Evolutionary conservation across 2,888 invertebrate species (phyloP).

Genomic region (Calameuta pallipes): DNA sequence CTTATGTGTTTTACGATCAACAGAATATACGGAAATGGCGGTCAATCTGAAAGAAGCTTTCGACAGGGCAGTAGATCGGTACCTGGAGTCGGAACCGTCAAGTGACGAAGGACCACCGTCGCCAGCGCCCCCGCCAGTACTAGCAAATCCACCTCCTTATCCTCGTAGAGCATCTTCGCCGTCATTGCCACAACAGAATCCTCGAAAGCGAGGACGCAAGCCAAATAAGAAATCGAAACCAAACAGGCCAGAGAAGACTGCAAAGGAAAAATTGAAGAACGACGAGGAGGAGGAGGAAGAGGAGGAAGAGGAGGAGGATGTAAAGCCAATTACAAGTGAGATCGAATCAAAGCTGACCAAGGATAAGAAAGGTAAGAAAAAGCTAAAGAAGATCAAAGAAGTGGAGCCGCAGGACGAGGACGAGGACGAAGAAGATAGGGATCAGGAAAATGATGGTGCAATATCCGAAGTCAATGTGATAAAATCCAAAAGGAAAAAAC

Average conservation of each 20-base stretch:
- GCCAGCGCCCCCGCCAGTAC: conserved; percentile 33
- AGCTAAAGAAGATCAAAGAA: conserved; percentile 31
- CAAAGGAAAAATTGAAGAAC: conserved; percentile 38
- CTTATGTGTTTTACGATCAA: conserved; percentile 37
- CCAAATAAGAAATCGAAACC: conserved; percentile 67
- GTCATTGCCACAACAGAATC: conserved; percentile 42
- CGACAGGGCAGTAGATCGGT: conserved; percentile 83
- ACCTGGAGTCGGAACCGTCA: conserved; percentile 82
- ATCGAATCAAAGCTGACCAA: conserved; percentile 18
- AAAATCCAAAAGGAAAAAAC: conserved; percentile 58
- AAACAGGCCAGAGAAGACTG: conserved; percentile 53
- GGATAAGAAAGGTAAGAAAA: conserved; percentile 41
- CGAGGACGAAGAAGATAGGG: conserved; percentile 36
- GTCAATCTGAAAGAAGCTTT: conserved; percentile 85
- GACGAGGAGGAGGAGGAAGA: conserved; percentile 40
- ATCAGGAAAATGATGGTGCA: conserved; percentile 52
- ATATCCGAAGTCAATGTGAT: conserved; percentile 56
- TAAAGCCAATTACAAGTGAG: conserved; percentile 23
- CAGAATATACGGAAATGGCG: conserved; percentile 91
- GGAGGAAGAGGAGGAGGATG: conserved; percentile 36
- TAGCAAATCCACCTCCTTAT: conserved; percentile 35
- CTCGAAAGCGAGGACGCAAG: conserved; percentile 66
- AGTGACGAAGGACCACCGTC: conserved; percentile 72
- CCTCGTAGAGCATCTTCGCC: conserved; percentile 34
- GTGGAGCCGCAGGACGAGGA: conserved; percentile 39